Base-by-base conservation (phyloP, 2,797 vertebrate genomes). In the Danio aesculapii region DNA sequence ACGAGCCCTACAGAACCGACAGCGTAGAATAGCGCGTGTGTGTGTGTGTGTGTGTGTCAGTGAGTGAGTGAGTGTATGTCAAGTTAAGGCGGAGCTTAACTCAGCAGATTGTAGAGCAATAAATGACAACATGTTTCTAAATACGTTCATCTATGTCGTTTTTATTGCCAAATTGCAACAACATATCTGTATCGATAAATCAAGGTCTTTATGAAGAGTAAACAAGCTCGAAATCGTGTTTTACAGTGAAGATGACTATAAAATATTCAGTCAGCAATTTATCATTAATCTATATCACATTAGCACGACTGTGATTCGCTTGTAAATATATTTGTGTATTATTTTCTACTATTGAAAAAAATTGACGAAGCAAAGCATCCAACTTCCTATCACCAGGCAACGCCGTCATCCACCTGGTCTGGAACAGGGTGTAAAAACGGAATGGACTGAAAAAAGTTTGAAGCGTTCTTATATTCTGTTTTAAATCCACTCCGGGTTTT, bases 41-140 rank as follows among this genome's bases (percentile, higher is more conserved):
- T 87, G 89, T 90, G 87, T 30, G 30, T 30, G 30, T n/a, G n/a
- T n/a, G n/a, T 12, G 71, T 75, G 82, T 17, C 58, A 30, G 52
- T 62, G 66, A 13, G 84, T 12, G 71, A 75, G 82, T n/a, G 58
- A 30, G 52, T 62, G 69, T 62, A 21, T 21, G 8, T 52, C 16
- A 43, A 47, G 8, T 30, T 59, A 85, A 90, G 92, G 92, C 88
- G 91, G 92, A 77, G 90, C 86, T 86, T 90, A 71, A 68, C 17
- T 52, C 67, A 62, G 5, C 4, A 13, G 47, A 39, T 44, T 62
- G 0, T 8, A 78, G 12, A 49, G 52, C 75, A 30, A 19, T 52
- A 55, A 14, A 58, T 49, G 11, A 30, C 44, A 49, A 8, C 55
- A 68, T 19, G 19, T 69, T 68, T 44, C 43, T 50, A 78, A 59